phyloP scores from a whole-genome alignment of 2,113 vertebrate species.

The Sorex fumeus region DNA sequence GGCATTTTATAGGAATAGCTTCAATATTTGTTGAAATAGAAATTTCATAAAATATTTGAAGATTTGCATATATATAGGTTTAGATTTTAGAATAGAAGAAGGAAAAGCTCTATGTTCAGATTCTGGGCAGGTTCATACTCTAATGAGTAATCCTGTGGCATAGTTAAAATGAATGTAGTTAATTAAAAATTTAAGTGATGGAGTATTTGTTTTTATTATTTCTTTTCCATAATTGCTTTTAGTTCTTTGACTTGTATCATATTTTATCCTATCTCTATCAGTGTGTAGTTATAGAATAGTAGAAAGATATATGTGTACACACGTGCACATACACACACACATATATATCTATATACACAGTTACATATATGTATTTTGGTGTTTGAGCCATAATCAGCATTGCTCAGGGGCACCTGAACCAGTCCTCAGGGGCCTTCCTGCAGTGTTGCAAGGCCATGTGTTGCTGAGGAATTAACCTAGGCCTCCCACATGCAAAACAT shows the following conservation, averaged over 20 bases:
- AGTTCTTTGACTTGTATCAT: neutral
- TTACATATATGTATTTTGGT: too few species aligned
- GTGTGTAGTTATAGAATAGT: neutral
- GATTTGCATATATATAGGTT: neutral
- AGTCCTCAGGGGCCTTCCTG: too few species aligned
- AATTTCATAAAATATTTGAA: neutral
- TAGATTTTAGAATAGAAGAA: slow-evolving; percentile 33
- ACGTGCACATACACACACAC: too few species aligned
- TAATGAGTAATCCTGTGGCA: neutral
- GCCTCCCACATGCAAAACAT: too few species aligned
- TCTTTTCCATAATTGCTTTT: slow-evolving; percentile 1
- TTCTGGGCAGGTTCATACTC: neutral
- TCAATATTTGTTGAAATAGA: too few species aligned
- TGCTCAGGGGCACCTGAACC: too few species aligned
- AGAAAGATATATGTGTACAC: neutral
- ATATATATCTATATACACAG: too few species aligned
- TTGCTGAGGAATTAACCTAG: too few species aligned
- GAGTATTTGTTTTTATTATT: neutral
- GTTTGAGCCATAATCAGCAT: too few species aligned
- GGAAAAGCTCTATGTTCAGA: neutral
- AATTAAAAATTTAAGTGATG: neutral
- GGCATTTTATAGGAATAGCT: slow-evolving; percentile 10
- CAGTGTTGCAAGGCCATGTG: too few species aligned
- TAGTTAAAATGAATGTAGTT: neutral
- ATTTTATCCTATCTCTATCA: neutral